phyloP scores from a whole-genome alignment of 1,140 invertebrate species.

The Halictus rubicundus region DNA sequence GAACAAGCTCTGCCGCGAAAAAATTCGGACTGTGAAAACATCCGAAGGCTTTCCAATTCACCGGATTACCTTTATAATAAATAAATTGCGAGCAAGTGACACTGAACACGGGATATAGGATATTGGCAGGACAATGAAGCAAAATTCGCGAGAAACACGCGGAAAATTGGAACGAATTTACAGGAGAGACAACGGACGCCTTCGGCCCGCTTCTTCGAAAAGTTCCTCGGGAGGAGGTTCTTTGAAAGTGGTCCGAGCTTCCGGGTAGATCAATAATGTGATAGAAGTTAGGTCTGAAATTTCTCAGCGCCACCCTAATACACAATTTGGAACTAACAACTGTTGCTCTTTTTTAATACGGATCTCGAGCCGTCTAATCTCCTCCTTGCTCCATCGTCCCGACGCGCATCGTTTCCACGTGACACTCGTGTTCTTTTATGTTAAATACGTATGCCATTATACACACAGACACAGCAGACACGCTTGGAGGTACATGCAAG shows the following conservation, averaged over 20 bases:
- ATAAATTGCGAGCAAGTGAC: too few species aligned
- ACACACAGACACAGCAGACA: too few species aligned
- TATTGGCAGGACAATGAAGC: neutral
- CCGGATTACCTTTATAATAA: too few species aligned
- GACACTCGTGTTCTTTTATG: too few species aligned
- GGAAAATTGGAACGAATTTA: neutral
- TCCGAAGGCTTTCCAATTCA: too few species aligned
- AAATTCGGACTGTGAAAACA: too few species aligned
- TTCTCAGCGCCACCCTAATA: constrained; percentile 66
- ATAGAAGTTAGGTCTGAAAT: constrained; percentile 57
- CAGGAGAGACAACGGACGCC: neutral
- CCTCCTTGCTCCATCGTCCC: too few species aligned
- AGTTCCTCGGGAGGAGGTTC: constrained; percentile 16
- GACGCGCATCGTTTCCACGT: neutral
- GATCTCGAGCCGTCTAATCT: neutral
- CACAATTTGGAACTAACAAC: constrained; percentile 61
- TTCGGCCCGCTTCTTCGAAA: neutral
- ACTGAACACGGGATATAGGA: too few species aligned
- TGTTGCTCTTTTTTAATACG: constrained; percentile 52
- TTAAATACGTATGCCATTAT: too few species aligned
- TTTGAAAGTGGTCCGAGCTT: constrained; percentile 34
- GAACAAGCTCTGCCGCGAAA: too few species aligned
- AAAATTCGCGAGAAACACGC: neutral
- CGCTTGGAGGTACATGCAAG: too few species aligned
- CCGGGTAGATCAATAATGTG: constrained; percentile 66